Percentiles rank a stretch among this genome's conserved stretches.
Evolutionary conservation across 2,888 invertebrate species (phyloP).

Genomic region (Lordiphosa fenestrarum): DNA sequence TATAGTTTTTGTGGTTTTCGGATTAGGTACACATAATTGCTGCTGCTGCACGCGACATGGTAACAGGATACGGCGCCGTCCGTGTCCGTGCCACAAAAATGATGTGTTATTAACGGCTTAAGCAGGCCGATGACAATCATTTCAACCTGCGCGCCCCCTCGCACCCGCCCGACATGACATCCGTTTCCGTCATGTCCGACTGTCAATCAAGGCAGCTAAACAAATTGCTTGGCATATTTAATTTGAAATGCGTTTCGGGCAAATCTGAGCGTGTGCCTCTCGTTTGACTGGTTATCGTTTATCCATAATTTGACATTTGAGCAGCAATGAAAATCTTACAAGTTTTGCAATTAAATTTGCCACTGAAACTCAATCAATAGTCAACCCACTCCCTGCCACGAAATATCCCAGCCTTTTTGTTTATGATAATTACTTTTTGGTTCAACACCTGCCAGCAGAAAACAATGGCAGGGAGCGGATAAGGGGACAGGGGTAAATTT

Average conservation of each 20-base stretch:
- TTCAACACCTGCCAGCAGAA: conserved; percentile 45
- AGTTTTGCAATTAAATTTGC: conserved; percentile 47
- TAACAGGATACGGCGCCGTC: conserved; percentile 51
- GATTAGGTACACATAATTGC: conserved; percentile 77
- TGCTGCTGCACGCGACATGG: conserved; percentile 54
- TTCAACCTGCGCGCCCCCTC: conserved; percentile 35
- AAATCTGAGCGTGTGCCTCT: conserved; percentile 29
- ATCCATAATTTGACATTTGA: conserved; percentile 42
- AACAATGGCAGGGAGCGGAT: conserved; percentile 4
- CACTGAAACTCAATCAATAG: conserved; percentile 38
- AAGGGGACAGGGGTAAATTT: conserved; percentile 32
- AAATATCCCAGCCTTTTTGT: conserved; percentile 14
- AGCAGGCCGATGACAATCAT: conserved; percentile 40
- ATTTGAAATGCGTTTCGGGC: conserved; percentile 35
- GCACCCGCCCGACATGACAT: conserved; percentile 37
- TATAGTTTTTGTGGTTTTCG: conserved; percentile 50
- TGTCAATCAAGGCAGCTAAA: conserved; percentile 55
- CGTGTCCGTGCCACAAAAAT: conserved; percentile 47
- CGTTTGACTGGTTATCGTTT: background rate
- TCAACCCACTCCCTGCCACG: background rate
- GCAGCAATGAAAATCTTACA: conserved; percentile 28
- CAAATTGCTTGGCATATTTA: conserved; percentile 39
- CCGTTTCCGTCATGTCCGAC: conserved; percentile 55
- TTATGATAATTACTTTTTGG: conserved; percentile 62
- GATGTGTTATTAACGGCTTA: conserved; percentile 66